Evolutionary conservation across 2,888 invertebrate species (phyloP).

Genomic region (Hypercompe scribonia): DNA sequence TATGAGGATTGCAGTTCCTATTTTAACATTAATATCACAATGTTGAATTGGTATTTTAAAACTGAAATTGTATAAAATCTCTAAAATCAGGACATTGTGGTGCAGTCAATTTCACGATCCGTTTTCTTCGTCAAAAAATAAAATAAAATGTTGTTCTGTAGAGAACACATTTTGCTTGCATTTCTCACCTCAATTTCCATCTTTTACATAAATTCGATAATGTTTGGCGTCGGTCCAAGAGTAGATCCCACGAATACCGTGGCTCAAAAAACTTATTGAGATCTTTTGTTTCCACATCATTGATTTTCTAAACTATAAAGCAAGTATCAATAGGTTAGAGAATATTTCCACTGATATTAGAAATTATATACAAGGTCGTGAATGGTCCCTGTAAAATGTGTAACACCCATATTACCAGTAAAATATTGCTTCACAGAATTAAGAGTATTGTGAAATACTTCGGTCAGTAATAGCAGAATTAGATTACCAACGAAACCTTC

Average conservation of each 20-base stretch:
- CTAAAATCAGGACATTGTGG: neutral
- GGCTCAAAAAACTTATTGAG: conserved; percentile 47
- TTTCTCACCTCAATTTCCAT: conserved; percentile 78
- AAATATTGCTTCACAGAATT: too few species aligned
- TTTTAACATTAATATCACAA: neutral
- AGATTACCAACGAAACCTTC: too few species aligned
- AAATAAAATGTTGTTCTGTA: conserved; percentile 22
- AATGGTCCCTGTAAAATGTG: neutral
- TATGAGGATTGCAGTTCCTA: neutral
- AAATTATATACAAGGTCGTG: neutral
- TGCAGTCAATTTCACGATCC: neutral
- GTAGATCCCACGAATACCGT: conserved; percentile 44
- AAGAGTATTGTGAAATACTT: too few species aligned
- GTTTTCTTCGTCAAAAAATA: neutral
- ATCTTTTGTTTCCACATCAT: conserved; percentile 47
- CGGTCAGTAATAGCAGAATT: too few species aligned
- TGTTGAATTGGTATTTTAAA: neutral
- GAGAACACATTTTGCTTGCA: conserved; percentile 49
- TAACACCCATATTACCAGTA: too few species aligned
- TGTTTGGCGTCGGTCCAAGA: conserved; percentile 73
- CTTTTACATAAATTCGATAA: conserved; percentile 79
- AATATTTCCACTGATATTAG: neutral
- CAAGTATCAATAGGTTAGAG: neutral
- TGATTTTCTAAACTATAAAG: conserved; percentile 25
- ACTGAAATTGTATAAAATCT: neutral